Evolutionary conservation across 1,140 invertebrate species (phyloP).

Genomic region (Hycleus cichorii): DNA sequence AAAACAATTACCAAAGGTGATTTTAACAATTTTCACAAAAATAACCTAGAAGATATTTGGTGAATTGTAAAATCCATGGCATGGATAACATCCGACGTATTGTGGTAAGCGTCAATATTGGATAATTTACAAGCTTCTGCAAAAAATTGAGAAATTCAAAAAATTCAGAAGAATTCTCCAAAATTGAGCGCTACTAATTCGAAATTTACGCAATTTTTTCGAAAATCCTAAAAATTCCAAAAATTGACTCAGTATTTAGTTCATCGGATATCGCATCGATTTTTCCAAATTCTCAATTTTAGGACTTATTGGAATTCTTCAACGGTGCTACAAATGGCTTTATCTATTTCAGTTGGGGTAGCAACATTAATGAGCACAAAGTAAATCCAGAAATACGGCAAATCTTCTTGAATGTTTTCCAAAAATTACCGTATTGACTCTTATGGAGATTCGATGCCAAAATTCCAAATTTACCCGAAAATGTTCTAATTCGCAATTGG

Average conservation of each 20-base stretch:
- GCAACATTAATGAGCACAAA: constrained; percentile 35
- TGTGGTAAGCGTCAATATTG: too few relatives aligned
- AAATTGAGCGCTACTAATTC: too few relatives aligned
- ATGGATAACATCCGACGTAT: too few relatives aligned
- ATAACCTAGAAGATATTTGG: not conserved
- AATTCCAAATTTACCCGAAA: constrained; percentile 36
- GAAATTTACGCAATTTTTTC: not conserved
- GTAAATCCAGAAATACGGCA: constrained; percentile 26
- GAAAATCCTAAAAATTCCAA: not conserved
- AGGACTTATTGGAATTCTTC: constrained; percentile 43
- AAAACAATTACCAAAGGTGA: constrained; percentile 32
- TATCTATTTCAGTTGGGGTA: constrained; percentile 50
- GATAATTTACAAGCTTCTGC: too few relatives aligned
- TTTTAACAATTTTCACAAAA: not conserved
- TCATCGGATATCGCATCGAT: constrained; percentile 3
- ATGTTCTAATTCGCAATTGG: constrained; percentile 43
- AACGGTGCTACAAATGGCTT: constrained; percentile 42
- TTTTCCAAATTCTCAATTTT: not conserved
- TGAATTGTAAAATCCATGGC: not conserved
- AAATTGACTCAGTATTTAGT: not conserved
- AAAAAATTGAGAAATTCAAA: too few relatives aligned
- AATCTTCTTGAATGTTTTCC: too few relatives aligned
- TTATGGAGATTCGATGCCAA: constrained; percentile 44
- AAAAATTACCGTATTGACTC: constrained; percentile 37
- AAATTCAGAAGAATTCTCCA: too few relatives aligned